phyloP scores from a whole-genome alignment of 2,888 invertebrate genomes.

The Phymatocera aterrima region DNA sequence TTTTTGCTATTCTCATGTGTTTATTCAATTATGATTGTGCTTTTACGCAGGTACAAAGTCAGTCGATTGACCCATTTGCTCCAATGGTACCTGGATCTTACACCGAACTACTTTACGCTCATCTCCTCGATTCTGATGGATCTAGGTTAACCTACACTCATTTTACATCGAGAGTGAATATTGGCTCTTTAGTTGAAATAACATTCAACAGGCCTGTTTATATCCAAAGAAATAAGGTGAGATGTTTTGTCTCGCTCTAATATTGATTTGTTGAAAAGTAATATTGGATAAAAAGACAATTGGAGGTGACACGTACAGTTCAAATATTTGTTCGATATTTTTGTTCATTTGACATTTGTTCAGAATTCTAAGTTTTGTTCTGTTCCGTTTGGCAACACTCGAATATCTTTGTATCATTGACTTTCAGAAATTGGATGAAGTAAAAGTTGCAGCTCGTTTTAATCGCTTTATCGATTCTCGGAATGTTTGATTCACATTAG shows the following conservation, averaged over 20 bases:
- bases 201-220: constrained; percentile 88
- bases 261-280: too few relatives aligned
- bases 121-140: constrained; percentile 87
- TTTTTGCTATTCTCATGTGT: background rate
- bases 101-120: constrained; percentile 88
- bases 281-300: too few relatives aligned
- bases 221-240: constrained; percentile 84
- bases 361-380: background rate
- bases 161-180: constrained; percentile 86
- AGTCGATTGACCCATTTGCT: constrained; percentile 24
- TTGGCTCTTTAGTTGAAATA: constrained; percentile 85
- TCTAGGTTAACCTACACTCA: constrained; percentile 89
- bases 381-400: too few relatives aligned
- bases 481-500: too few relatives aligned
- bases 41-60: constrained; percentile 32
- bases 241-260: background rate
- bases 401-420: too few relatives aligned
- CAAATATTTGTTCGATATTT: constrained; percentile 34
- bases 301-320: background rate
- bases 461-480: too few relatives aligned
- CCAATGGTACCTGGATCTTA: constrained; percentile 74
- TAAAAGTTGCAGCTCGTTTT: background rate
- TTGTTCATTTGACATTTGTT: background rate
- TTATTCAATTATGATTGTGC: background rate
- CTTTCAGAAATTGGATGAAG: too few relatives aligned